A percentile compares a stretch with the other conserved stretches of the same genome.
phyloP scores from a whole-genome alignment of 2,888 invertebrate species.

The Leistus spinibarbis region DNA sequence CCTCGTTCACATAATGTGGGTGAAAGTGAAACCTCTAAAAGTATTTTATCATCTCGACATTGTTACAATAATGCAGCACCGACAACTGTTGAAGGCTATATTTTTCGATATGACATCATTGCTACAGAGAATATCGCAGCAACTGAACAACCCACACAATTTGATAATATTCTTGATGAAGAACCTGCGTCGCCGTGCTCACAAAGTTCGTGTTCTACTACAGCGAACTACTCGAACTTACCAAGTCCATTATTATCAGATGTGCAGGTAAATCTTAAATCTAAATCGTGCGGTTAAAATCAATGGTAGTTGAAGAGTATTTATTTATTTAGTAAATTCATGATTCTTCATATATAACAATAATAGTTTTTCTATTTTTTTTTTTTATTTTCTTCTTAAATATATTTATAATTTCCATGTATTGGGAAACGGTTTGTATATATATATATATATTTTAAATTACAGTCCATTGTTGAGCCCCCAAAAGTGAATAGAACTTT shows the following conservation, averaged over 20 bases:
- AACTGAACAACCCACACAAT: conserved; percentile 51
- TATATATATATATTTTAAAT: neutral
- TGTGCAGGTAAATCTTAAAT: conserved; percentile 43
- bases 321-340: no score
- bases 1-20: conserved; percentile 68
- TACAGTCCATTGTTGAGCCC: conserved; percentile 60
- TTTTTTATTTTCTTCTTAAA: no score
- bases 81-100: conserved; percentile 58
- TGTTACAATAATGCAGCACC: conserved; percentile 69
- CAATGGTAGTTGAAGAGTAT: no score
- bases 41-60: conserved; percentile 56
- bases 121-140: conserved; percentile 42
- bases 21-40: conserved; percentile 48
- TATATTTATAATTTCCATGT: no score
- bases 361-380: no score
- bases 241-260: conserved; percentile 60
- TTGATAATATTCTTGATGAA: conserved; percentile 46
- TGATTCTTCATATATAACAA: no score
- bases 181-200: conserved; percentile 61
- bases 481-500: conserved; percentile 82
- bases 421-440: no score
- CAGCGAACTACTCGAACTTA: conserved; percentile 64
- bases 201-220: conserved; percentile 58
- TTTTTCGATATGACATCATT: conserved; percentile 52
- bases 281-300: no score